phyloP scores from a whole-genome alignment of 1,140 invertebrate genomes.

The Drosophila erecta region DNA sequence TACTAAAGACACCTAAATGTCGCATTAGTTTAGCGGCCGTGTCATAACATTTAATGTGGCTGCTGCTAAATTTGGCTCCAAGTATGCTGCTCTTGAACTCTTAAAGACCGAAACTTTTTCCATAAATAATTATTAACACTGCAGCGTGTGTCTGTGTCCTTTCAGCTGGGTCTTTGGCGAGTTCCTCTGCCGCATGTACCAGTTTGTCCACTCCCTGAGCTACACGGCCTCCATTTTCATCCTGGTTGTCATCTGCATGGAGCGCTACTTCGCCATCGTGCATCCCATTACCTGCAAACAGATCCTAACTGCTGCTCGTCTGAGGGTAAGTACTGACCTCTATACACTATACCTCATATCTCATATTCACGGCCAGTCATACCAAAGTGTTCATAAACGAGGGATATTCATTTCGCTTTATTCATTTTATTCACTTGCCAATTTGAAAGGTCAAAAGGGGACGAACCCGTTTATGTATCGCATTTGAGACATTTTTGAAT shows the following conservation, averaged over 20 bases:
- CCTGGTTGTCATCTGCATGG: constrained; percentile 92
- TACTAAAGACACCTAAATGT: constrained; percentile 72
- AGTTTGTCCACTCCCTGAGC: constrained; percentile 91
- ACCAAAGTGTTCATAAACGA: too few species aligned
- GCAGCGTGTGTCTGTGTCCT: constrained; percentile 39
- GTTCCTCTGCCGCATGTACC: constrained; percentile 93
- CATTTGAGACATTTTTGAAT: constrained; percentile 23
- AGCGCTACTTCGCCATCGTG: constrained; percentile 92
- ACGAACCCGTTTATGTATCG: not conserved
- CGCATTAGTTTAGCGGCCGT: constrained; percentile 65
- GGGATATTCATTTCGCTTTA: too few species aligned
- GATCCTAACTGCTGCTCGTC: constrained; percentile 89
- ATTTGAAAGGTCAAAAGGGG: not conserved
- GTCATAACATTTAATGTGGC: constrained; percentile 59
- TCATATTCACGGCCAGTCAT: too few species aligned
- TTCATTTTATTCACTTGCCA: too few species aligned
- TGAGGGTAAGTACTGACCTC: constrained; percentile 86
- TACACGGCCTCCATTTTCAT: constrained; percentile 94
- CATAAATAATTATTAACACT: constrained; percentile 38
- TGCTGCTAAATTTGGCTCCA: constrained; percentile 13
- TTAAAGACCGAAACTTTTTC: constrained; percentile 21
- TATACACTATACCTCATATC: too few species aligned
- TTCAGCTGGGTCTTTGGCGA: constrained; percentile 92
- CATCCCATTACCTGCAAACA: constrained; percentile 92
- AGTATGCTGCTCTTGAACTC: constrained; percentile 4